Evolutionary conservation across 2,888 invertebrate species (phyloP).

Genomic region (Tenthredo notha): DNA sequence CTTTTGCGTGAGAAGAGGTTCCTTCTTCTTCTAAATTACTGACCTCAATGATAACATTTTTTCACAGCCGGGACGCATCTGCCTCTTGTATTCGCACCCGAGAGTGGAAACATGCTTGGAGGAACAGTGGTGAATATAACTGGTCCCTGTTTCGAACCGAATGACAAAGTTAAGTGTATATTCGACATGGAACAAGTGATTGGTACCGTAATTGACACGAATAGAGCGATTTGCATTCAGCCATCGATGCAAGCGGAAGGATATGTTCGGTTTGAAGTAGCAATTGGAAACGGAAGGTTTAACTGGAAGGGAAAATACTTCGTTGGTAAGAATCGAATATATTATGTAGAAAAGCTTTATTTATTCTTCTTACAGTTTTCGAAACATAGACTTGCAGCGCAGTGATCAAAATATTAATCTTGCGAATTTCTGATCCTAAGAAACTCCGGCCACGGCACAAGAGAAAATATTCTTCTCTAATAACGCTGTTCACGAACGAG

Average conservation of each 20-base stretch:
- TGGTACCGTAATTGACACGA: conserved; percentile 88
- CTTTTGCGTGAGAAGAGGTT: conserved; percentile 7
- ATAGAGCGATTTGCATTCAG: conserved; percentile 94
- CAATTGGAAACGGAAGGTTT: conserved; percentile 90
- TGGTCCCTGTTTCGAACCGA: conserved; percentile 93
- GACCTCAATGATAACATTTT: conserved; percentile 35
- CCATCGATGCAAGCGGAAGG: conserved; percentile 93
- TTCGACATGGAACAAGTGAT: conserved; percentile 91
- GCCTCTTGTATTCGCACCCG: conserved; percentile 93
- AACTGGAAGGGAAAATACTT: conserved; percentile 95
- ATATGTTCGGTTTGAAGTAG: conserved; percentile 91
- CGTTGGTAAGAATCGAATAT: conserved; percentile 84
- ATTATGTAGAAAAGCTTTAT: background rate
- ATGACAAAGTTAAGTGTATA: conserved; percentile 89
- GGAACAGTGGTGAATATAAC: conserved; percentile 98
- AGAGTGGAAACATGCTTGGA: conserved; percentile 98
- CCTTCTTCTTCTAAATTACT: background rate
- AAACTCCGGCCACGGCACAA: conserved; percentile 93
- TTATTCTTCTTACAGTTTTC: background rate
- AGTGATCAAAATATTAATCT: background rate
- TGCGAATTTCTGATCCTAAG: conserved; percentile 77
- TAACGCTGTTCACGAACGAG: conserved; percentile 85
- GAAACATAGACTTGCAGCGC: background rate
- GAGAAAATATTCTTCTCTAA: conserved; percentile 92
- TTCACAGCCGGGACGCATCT: conserved; percentile 88